Evolutionary conservation across 2,113 vertebrate genomes (phyloP), one percentile per base, ranked within the genome.

Genomic region (Opisthocomus hoazin): DNA sequence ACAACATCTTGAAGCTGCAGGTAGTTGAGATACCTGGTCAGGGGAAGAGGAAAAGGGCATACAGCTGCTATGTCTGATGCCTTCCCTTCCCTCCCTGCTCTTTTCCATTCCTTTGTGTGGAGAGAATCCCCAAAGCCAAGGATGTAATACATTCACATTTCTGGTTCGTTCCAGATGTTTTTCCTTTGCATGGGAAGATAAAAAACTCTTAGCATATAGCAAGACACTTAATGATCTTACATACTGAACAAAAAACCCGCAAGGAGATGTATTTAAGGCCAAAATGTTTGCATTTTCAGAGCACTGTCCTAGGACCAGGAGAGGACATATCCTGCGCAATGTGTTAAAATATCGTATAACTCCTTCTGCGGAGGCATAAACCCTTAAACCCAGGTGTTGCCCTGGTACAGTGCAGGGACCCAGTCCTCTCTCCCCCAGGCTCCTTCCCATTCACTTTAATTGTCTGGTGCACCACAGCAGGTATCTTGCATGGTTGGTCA

Each of bases 391-490:
- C 84, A 76, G 66, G 27, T 48, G 85, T 14, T 64, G 36, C 23
- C 50, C 58, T 88, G 48, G 36, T 43, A 15, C 5, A 50, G 3
- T 5, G 0, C 63, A 76, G 75, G 68, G 57, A 51, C 18, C 54
- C 23, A 10, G 37, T 84, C 22, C 32, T 58, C 57, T 45, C 26
- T 78, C 53, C 65, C 70, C 91, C 48, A 27, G 8, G 46, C 76
- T 89, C 60, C 91, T 56, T 93, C 78, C 84, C 41, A 32, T 81
- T 76, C 76, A 32, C 89, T 95, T 97, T 96, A 61, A 98, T 98
- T 97, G 96, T 78, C 93, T 88, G 91, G 50, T 46, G 87, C 93
- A 87, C 96, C 97, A 97, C 98, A 97, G 94, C 95, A 97, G 97
- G 95, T 93, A 96, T 93, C 96, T 88, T 96, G 96, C 96, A 97